These are phyloP conservation scores for Cephus pygmeus DNA, from an alignment of 2,888 invertebrate genomes.

Conservation along the genomic window DNA sequence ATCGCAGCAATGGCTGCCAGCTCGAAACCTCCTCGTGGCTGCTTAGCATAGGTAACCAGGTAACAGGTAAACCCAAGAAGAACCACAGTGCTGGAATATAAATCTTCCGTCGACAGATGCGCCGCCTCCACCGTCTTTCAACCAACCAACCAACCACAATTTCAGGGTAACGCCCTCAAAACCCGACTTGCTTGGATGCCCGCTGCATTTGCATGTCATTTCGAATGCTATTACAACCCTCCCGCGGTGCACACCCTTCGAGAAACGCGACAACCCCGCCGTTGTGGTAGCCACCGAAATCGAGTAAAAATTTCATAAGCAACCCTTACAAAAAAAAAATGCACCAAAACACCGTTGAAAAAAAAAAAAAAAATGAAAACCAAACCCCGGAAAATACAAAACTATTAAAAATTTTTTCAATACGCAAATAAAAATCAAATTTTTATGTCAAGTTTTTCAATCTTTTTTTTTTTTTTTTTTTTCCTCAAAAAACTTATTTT, in stretches of 20 bases:
- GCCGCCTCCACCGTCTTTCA: slow-evolving; percentile 59
- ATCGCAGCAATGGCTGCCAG: background rate
- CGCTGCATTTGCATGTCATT: slow-evolving; percentile 56
- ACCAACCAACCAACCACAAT: slow-evolving; percentile 61
- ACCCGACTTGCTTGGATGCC: slow-evolving; percentile 34
- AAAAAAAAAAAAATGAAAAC: no score
- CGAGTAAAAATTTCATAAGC: background rate
- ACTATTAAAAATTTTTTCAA: background rate
- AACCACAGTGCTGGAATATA: slow-evolving; percentile 47
- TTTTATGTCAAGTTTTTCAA: background rate
- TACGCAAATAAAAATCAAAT: no score
- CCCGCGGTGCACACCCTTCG: background rate
- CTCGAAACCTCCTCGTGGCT: background rate
- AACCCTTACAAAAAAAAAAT: background rate
- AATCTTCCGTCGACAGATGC: slow-evolving; percentile 63
- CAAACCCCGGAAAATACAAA: background rate
- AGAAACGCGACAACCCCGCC: background rate
- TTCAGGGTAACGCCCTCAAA: slow-evolving; percentile 61
- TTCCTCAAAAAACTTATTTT: background rate
- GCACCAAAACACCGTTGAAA: background rate
- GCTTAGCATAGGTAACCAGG: slow-evolving; percentile 8
- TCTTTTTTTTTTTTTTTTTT: background rate
- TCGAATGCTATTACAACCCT: slow-evolving; percentile 24
- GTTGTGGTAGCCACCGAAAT: background rate
- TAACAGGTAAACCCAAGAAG: slow-evolving; percentile 10